Evolutionary conservation across 2,888 invertebrate species (phyloP).

Genomic region (Nymphalis polychloros): DNA sequence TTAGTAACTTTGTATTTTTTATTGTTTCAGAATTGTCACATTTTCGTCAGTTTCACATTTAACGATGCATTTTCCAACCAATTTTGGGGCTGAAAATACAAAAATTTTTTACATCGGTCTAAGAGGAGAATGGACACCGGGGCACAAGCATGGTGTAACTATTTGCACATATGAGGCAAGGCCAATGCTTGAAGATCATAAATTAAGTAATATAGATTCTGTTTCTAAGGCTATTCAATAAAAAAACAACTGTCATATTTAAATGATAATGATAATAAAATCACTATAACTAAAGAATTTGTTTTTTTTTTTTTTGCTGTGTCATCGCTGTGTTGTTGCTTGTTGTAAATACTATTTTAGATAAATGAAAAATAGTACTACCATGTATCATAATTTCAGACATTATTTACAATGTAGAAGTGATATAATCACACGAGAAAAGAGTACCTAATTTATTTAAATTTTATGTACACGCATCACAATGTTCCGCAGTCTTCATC

Average conservation of each 20-base stretch:
- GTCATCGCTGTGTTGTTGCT: too few relatives aligned
- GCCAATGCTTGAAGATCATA: conserved; percentile 93
- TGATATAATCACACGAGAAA: too few relatives aligned
- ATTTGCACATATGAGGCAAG: conserved; percentile 94
- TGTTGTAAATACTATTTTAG: too few relatives aligned
- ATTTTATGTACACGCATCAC: too few relatives aligned
- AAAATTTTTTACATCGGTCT: conserved; percentile 96
- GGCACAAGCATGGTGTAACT: conserved; percentile 93
- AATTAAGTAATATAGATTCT: conserved; percentile 84
- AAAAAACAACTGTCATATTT: conserved; percentile 55
- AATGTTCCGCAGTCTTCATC: too few relatives aligned
- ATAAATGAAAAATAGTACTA: too few relatives aligned
- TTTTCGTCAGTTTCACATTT: conserved; percentile 95
- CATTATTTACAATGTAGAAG: too few relatives aligned
- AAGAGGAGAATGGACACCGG: conserved; percentile 94
- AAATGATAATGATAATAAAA: conserved; percentile 11
- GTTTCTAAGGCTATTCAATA: conserved; percentile 77
- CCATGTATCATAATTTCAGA: too few relatives aligned
- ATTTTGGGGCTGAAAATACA: conserved; percentile 92
- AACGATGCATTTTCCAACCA: conserved; percentile 93
- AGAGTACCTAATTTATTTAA: too few relatives aligned
- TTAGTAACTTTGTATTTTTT: conserved; percentile 8
- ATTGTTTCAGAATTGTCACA: conserved; percentile 89
- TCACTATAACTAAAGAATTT: too few relatives aligned
- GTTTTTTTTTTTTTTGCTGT: too few relatives aligned